Conservation (phyloP, 2,113 vertebrate species). For the Sprattus sprattus region DNA sequence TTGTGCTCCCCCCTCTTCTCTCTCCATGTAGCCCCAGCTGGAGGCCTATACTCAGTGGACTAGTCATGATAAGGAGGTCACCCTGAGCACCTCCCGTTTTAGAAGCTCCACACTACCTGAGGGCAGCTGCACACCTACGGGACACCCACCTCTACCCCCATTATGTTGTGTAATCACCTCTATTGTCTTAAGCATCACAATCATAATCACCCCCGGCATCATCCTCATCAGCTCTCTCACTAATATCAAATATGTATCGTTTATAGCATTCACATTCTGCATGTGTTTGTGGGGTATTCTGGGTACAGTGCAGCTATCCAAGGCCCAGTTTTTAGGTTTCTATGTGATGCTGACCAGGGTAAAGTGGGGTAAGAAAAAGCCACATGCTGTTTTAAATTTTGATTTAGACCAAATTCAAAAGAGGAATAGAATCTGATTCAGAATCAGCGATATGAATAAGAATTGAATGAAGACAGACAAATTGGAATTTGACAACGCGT, state of each 20-base stretch:
- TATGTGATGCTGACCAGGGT: too few relatives aligned
- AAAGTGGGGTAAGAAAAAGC: too few relatives aligned
- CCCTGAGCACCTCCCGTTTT: neutral
- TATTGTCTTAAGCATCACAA: neutral
- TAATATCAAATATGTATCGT: neutral
- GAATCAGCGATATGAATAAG: too few relatives aligned
- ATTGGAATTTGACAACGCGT: too few relatives aligned
- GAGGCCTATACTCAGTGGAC: neutral
- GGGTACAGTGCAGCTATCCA: neutral
- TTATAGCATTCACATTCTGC: neutral
- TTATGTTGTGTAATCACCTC: neutral
- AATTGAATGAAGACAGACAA: too few relatives aligned
- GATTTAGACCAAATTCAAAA: too few relatives aligned
- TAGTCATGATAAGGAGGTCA: neutral
- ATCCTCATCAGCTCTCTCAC: neutral
- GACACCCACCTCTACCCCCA: neutral
- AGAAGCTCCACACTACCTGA: neutral
- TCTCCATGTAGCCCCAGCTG: neutral
- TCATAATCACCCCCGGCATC: neutral
- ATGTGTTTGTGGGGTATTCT: neutral
- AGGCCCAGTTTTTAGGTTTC: too few relatives aligned
- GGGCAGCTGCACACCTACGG: neutral
- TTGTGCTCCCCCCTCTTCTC: neutral
- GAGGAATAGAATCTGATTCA: too few relatives aligned
- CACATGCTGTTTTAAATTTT: too few relatives aligned